Evolutionary conservation across 1,140 invertebrate species (phyloP).

Genomic region (Lamellibrachia luymesi): DNA sequence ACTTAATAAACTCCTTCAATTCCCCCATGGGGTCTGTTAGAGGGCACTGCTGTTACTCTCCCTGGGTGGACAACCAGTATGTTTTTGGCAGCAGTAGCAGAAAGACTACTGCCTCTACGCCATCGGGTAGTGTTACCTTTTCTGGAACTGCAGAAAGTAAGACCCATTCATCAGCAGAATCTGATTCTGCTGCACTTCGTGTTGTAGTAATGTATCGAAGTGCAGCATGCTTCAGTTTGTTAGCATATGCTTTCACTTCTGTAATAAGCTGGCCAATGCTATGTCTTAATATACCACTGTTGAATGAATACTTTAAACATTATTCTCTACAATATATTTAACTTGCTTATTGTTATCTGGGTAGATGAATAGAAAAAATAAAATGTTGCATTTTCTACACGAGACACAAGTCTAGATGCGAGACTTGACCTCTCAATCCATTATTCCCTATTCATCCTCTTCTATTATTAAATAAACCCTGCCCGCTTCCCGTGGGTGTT

Average conservation of each 20-base stretch:
- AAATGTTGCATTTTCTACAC: not conserved
- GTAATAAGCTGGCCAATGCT: not conserved
- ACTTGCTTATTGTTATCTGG: no score
- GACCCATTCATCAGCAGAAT: no score
- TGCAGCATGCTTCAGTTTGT: not conserved
- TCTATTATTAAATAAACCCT: not conserved
- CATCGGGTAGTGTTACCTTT: no score
- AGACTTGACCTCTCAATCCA: not conserved
- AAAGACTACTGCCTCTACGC: no score
- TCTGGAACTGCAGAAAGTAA: no score
- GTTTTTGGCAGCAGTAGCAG: no score
- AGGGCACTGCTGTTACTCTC: no score
- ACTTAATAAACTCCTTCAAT: no score
- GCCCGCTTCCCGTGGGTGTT: not conserved
- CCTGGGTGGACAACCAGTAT: no score
- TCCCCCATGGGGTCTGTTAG: no score
- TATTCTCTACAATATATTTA: no score
- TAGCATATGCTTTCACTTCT: not conserved
- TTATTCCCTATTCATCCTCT: not conserved
- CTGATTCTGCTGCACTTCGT: not conserved
- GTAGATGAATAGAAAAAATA: no score
- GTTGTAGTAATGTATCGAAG: not conserved
- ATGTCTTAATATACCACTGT: not conserved
- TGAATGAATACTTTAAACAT: not conserved
- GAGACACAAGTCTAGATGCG: not conserved